Conservation (phyloP, 2,888 invertebrate species). For the Phragmatobia fuliginosa region DNA sequence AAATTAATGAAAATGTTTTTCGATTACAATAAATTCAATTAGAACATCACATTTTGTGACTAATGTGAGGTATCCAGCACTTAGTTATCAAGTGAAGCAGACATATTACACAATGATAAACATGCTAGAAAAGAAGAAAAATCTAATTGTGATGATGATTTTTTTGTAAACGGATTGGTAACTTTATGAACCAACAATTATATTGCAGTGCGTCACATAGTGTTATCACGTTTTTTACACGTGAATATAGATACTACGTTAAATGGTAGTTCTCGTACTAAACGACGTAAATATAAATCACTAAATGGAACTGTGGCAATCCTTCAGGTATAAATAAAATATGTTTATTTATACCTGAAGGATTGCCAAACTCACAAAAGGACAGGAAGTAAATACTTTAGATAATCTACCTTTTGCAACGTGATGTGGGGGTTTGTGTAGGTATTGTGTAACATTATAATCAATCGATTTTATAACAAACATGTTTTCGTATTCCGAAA, state of each 20-base stretch:
- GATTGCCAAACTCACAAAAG: not conserved
- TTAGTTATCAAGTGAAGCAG: no score
- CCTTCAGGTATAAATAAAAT: not conserved
- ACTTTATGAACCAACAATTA: not conserved
- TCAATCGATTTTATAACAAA: not conserved
- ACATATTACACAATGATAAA: no score
- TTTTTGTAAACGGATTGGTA: no score
- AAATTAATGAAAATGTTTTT: no score
- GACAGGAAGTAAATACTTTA: not conserved
- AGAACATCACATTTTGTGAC: no score
- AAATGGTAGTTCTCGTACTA: not conserved
- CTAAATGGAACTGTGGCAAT: no score
- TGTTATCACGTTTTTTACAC: not conserved
- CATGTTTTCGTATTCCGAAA: not conserved
- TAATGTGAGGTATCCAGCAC: no score
- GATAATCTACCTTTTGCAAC: not conserved
- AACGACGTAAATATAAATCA: not conserved
- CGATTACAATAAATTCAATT: no score
- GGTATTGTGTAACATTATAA: not conserved
- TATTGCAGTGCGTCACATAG: not conserved
- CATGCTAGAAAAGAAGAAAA: no score
- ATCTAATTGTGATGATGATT: no score
- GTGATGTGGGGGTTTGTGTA: not conserved
- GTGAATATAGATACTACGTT: not conserved
- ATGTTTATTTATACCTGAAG: not conserved